Evolutionary conservation across 2,113 vertebrate genomes (phyloP).

Genomic region (Silurus asotus): DNA sequence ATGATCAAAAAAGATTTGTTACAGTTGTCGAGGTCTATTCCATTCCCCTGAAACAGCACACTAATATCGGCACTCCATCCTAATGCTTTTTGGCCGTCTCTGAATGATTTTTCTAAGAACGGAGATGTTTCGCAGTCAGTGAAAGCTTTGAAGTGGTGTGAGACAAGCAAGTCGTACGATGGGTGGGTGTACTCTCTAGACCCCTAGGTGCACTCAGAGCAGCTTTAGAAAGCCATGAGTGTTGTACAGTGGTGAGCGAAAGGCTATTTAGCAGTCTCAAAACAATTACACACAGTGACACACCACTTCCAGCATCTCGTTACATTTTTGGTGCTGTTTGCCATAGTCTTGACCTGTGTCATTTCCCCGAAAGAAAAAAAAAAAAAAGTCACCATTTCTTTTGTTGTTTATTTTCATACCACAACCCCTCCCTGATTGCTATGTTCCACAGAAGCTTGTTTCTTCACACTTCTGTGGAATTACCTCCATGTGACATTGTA

Average conservation of each 20-base stretch:
- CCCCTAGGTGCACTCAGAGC: not conserved
- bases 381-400: not conserved
- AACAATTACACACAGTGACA: not conserved
- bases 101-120: not conserved
- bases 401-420: not conserved
- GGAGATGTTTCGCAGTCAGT: not conserved
- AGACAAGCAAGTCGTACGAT: not conserved
- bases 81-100: not conserved
- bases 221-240: not conserved
- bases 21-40: not conserved
- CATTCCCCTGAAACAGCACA: not conserved
- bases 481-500: not conserved
- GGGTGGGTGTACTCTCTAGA: not conserved
- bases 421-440: not conserved
- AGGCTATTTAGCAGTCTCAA: not conserved
- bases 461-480: conserved; percentile 16
- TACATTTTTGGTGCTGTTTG: not conserved
- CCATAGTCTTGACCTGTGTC: not conserved
- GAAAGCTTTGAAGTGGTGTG: not conserved
- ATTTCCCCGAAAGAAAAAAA: not conserved
- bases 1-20: not conserved
- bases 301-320: not conserved
- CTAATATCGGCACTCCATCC: not conserved
- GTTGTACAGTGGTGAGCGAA: not conserved
- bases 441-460: conserved; percentile 23